Base-by-base conservation (phyloP, 2,113 vertebrate genomes). In the Poecile atricapillus region DNA sequence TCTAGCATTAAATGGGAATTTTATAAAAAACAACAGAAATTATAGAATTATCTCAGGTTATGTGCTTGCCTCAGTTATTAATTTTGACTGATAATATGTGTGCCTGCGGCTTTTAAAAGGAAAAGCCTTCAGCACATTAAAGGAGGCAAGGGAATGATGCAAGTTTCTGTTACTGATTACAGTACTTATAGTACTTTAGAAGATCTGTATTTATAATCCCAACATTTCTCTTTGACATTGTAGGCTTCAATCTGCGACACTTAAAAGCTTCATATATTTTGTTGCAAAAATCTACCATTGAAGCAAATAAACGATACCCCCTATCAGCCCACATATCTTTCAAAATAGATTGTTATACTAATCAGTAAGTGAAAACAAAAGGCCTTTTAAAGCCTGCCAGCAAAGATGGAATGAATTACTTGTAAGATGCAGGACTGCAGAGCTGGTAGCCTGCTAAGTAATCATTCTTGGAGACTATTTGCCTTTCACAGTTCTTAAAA, bases 331-430 rank as follows among this genome's bases (percentile, higher is more conserved):
- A 80, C 75, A 43, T 90, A 94, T 70, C 84, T 94, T 95, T 92
- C 83, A 91, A 87, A 96, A 91, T 53, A 89, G 63, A 67, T 94
- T 87, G 87, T 76, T 89, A 73, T 76, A 91, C 69, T 95, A 94
- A 94, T 92, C 94, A 92, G 92, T 88, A 87, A 94, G 53, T 2
- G 15, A 85, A 97, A 95, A 93, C 92, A 96, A 95, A 95, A 85
- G 78, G n/a, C 49, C 89, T 91, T 96, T 95, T 89, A 95, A 95
- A 93, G 60, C 60, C 68, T 92, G 92, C 93, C 94, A 96, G 82
- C n/a, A 95, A 95, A 94, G 88, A 94, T 91, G 90, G 82, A 82
- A 96, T 81, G 53, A 92, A 95, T 97, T 97, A 93, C 84, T 85
- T 85, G 30, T 93, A 37, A 94, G 79, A 93, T 80, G 79, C 76